Evolutionary conservation across 2,888 invertebrate genomes (phyloP), one percentile per base, ranked within the genome.

Genomic region (Strigamia maritima): DNA sequence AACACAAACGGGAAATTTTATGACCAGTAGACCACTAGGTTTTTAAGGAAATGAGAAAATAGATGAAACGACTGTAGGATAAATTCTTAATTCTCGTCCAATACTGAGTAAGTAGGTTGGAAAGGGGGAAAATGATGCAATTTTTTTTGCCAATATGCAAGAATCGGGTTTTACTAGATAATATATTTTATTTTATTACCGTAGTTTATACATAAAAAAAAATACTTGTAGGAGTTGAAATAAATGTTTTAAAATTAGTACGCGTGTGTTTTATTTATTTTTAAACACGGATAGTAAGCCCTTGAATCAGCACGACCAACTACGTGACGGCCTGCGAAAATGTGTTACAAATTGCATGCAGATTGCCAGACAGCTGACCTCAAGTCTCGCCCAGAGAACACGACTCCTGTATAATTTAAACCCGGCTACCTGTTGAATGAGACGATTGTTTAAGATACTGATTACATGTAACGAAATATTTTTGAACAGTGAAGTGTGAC

Each of bases 311-410:
- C 44, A 1, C n/a, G 44, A 44, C 3, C 14, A 44, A n/a, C 35
- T 35, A 35, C 35, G 35, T 35, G 35, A 44, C n/a, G 3, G n/a
- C 3, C 60, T 60, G 60, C 44, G 60, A 24, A 60, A 60, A 60
- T 60, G 60, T 60, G 60, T 60, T 60, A 60, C 60, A 60, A 60
- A 24, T 35, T 60, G 60, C 24, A 60, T 60, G 24, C 60, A 24
- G 60, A 60, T 60, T n/a, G 44, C 60, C 60, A 60, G 60, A 60
- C 60, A 60, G 60, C 6, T 60, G 60, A 60, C 60, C 60, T 24
- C 60, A 60, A 60, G 24, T 19, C 60, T 60, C 22, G 24, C 19
- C 60, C 60, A 24, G 12, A 16, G 10, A 60, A 60, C 60, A 60
- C 60, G 60, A 24, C 60, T 19, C n/a, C 60, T 19, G n/a, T 60